Base-by-base conservation (phyloP, 2,888 invertebrate species). In the Maniola hyperantus region DNA sequence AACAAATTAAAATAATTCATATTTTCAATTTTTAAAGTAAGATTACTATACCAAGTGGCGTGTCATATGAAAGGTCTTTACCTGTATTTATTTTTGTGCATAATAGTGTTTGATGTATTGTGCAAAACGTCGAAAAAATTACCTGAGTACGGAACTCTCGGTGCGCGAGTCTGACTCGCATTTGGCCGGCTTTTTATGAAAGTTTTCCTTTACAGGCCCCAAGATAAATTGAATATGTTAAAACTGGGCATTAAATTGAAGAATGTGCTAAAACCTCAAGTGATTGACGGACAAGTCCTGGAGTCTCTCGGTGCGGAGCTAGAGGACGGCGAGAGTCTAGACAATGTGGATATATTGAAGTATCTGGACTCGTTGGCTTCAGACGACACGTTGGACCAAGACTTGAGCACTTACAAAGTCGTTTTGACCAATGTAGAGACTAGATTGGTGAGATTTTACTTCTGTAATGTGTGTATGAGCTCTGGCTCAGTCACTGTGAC, bases 201-300 rank as follows among this genome's bases (percentile, higher is more conserved):
- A 26, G 4, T 26, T 26, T 26, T 26, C 26, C 26, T 59, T 63
- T 62, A 18, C 77, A 88, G 90, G 67, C 85, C 87, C 4, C 84
- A 87, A 77, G 92, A 90, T 1, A 83, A 80, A 59, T 74, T 83
- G 0, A 80, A 83, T 55, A 72, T 84, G 15, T 82, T 86, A 64
- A 94, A 92, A 71, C 87, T 94, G 54, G 88, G 95, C 10, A 94
- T 93, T 72, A 94, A 93, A 78, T 81, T 96, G 13, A 94, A 94
- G 81, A 95, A 94, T 10, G 95, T 94, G 0, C 84, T 95, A 4
- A 93, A 90, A 72, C 76, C 93, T 0, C 93, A 90, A 70, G 87
- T 92, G 5, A 82, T 93, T 33, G 95, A 94, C 76, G 94, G 92
- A 0, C 92, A 90, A 67, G 83, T 87, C 1, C 80, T 82, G 53